Percentiles rank a stretch among this genome's conserved stretches.
Conservation (phyloP, 2,888 invertebrate genomes). For the Lithophane ornitopus region DNA sequence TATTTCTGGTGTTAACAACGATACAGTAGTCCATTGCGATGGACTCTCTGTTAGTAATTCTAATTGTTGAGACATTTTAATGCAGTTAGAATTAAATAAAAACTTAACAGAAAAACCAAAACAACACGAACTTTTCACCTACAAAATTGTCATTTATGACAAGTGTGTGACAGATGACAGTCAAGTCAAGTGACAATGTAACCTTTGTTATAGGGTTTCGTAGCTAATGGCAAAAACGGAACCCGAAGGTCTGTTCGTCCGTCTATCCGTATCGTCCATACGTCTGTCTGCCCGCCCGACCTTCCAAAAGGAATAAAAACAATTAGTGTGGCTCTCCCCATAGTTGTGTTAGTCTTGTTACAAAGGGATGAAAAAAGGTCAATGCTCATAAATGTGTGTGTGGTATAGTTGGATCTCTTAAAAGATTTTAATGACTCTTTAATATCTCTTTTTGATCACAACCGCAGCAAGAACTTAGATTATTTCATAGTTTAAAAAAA, state of each 20-base stretch:
- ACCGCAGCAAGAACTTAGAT: too few species aligned
- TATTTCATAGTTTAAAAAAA: too few species aligned
- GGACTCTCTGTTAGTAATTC: constrained; percentile 85
- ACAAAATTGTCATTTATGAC: constrained; percentile 28
- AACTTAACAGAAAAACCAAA: constrained; percentile 55
- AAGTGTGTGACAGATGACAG: neutral
- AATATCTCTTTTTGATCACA: neutral
- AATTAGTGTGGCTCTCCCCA: too few species aligned
- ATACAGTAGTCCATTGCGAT: constrained; percentile 81
- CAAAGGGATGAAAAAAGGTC: neutral
- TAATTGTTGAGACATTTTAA: constrained; percentile 83
- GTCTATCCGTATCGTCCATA: neutral
- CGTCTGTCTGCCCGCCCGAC: too few species aligned
- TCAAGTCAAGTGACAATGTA: neutral
- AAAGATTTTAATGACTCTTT: too few species aligned
- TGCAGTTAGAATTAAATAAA: constrained; percentile 36
- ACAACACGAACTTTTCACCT: constrained; percentile 45
- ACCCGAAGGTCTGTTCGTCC: too few species aligned
- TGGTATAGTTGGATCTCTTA: too few species aligned
- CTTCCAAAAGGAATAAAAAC: neutral
- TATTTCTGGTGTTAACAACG: constrained; percentile 83
- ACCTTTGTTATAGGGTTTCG: neutral
- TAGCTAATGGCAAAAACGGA: neutral
- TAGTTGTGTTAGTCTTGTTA: neutral
- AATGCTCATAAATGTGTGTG: neutral